Evolutionary conservation across 1,140 invertebrate species (phyloP), one percentile per base, ranked within the genome.

Genomic region (Nebria ingens): DNA sequence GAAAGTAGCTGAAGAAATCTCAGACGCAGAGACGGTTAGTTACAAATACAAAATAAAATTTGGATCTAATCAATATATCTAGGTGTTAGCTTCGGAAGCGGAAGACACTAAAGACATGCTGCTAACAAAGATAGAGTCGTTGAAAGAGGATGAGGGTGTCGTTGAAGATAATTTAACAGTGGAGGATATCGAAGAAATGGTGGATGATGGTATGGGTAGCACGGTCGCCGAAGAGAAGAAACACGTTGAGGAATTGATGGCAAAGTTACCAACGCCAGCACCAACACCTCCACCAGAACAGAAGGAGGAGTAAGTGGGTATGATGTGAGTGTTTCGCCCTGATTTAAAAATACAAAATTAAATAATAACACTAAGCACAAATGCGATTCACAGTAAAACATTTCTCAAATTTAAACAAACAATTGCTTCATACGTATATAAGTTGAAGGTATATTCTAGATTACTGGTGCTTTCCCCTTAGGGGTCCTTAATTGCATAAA

Each of bases 11-110:
- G 68, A 69, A 62, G 62, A 61, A 2, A 60, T 68, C n/a, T 68
- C 68, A 4, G 64, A 68, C 51, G 63, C 66, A 17, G 66, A 69
- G 61, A 69, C 68, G 2, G 65, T 67, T 9, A 34, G 25, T n/a
- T 34, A 34, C 25, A 34, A 34, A 34, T 34, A 34, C n/a, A 34
- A 34, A 34, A 34, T 34, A 34, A 34, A 34, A 34, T n/a, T n/a
- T 34, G n/a, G 6, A 34, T 34, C 6, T 34, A 34, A 9, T 34
- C n/a, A 6, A 9, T 34, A 9, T 34, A 9, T 34, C 9, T 17
- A 45, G 40, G 40, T 45, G 1, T 23, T 70, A 15, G 62, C 62
- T 0, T 68, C 66, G 6, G 67, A 70, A 65, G 58, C 60, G 3
- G 67, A 68, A n/a, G 61, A 62, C 34, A 58, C 58, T 0, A 61